A percentile compares a stretch with the other conserved stretches of the same genome.
phyloP scores from a whole-genome alignment of 1,140 invertebrate genomes.

The Lanistes nyassanus region DNA sequence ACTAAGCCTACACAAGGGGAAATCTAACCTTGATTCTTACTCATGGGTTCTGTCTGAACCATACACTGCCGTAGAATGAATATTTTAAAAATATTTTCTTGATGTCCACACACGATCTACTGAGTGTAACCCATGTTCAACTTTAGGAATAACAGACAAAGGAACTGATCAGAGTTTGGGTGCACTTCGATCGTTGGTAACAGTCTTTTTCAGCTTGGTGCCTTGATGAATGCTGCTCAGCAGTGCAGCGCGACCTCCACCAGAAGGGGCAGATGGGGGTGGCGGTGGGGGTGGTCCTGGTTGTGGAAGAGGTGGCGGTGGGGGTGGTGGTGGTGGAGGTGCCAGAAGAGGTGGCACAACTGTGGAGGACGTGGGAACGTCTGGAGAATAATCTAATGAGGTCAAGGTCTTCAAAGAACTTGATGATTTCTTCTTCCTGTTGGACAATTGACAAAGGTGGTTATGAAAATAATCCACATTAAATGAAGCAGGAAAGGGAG shows the following conservation, averaged over 20 bases:
- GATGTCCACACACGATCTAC: too few species aligned
- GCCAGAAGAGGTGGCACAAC: constrained; percentile 11
- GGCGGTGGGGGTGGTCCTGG: constrained; percentile 36
- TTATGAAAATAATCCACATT: too few species aligned
- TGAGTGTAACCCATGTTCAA: too few species aligned
- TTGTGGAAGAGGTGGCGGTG: constrained; percentile 26
- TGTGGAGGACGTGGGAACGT: constrained; percentile 14
- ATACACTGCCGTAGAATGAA: too few species aligned
- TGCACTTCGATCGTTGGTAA: constrained; percentile 88
- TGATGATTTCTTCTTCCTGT: constrained; percentile 13
- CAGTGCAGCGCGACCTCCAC: constrained; percentile 75
- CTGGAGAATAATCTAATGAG: constrained; percentile 12
- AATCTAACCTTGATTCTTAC: too few species aligned
- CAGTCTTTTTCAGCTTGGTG: constrained; percentile 83
- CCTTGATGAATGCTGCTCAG: constrained; percentile 86
- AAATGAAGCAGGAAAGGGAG: too few species aligned
- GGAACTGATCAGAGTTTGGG: constrained; percentile 68
- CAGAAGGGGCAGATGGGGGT: constrained; percentile 42
- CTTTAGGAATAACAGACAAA: neutral
- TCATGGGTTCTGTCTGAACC: too few species aligned
- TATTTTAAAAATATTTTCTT: too few species aligned
- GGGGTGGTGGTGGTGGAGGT: constrained; percentile 31
- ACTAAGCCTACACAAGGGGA: too few species aligned
- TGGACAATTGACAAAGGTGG: neutral
- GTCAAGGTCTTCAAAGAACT: constrained; percentile 9